Evolutionary conservation across 1,140 invertebrate genomes (phyloP), one percentile per base, ranked within the genome.

Genomic region (Caerostris extrusa): DNA sequence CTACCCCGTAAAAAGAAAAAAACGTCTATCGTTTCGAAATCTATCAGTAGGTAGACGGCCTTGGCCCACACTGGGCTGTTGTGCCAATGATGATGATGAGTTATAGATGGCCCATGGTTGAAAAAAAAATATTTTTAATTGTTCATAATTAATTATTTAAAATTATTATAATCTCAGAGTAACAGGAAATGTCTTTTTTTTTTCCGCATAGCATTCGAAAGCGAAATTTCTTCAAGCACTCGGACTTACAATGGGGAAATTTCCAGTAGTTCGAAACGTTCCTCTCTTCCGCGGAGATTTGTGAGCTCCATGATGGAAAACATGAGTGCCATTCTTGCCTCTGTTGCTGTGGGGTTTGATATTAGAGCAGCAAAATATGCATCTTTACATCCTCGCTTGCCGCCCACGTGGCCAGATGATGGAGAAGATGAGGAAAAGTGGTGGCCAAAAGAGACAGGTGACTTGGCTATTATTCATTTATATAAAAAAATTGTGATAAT

Each of bases 341-440:
- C 98, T 50, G 98, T 99, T 17, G 98, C 97, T 2, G 97, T 98
- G 58, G 98, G 98, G 1, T 99, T 98, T 95, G 98, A 99, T 96
- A 97, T 99, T 58, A 97, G 98, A 95, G 97, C 98, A 95, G 98
- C 98, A 50, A 98, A 98, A 58, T 97, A 98, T 86, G 97, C 97
- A 94, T 97, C 98, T 0, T 96, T 98, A 94, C 98, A 98, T 96
- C 98, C 98, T 7, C 97, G 97, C 90, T 95, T 98, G 56, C 97
- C 97, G 95, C 97, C 97, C 14, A 96, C 77, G 83, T 95, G 95
- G 93, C 67, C 94, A 77, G 95, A 96, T 71, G 95, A 96, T 91
- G 95, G 95, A 71, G 95, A 95, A 53, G 95, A 95, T 95, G 71
- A 96, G 95, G 95, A 95, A 95, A 64, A 96, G 95, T 95, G 96